These are phyloP conservation scores for Drosophila pseudoobscura DNA, from an alignment of 1,140 invertebrate species.

Conservation along the genomic window DNA sequence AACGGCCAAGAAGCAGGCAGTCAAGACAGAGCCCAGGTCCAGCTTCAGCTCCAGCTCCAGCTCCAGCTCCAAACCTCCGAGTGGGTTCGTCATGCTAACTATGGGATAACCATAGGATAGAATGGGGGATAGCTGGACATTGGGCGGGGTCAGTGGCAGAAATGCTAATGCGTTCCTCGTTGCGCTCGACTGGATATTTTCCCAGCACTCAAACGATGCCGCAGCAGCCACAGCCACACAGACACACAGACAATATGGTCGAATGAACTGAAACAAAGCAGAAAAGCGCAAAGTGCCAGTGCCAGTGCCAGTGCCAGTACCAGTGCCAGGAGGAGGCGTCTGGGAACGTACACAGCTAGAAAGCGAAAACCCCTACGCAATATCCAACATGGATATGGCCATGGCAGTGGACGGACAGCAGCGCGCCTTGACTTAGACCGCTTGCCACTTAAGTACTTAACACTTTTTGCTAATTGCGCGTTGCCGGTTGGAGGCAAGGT, in stretches of 20 bases:
- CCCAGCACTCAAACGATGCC: slow-evolving; percentile 79
- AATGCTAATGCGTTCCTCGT: slow-evolving; percentile 78
- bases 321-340: slow-evolving; percentile 2
- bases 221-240: slow-evolving; percentile 12
- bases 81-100: slow-evolving; percentile 71
- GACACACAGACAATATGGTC: slow-evolving; percentile 70
- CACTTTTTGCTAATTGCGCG: slow-evolving; percentile 78
- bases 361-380: slow-evolving; percentile 75
- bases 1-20: slow-evolving; percentile 47
- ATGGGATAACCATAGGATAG: not conserved
- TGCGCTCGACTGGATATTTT: slow-evolving; percentile 77
- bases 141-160: slow-evolving; percentile 50
- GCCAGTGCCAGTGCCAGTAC: slow-evolving; percentile 37
- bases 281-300: slow-evolving; percentile 74
- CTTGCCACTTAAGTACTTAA: slow-evolving; percentile 80
- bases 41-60: not conserved
- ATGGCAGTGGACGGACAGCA: slow-evolving; percentile 45
- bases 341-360: slow-evolving; percentile 42
- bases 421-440: slow-evolving; percentile 47
- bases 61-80: slow-evolving; percentile 3
- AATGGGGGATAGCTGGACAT: too few species aligned
- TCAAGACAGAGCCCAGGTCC: slow-evolving; percentile 19
- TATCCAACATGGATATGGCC: slow-evolving; percentile 43
- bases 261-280: slow-evolving; percentile 80
- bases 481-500: slow-evolving; percentile 33